A percentile compares a stretch with the other conserved stretches of the same genome.
Evolutionary conservation across 2,113 vertebrate species (phyloP).

Genomic region (Gavia stellata): DNA sequence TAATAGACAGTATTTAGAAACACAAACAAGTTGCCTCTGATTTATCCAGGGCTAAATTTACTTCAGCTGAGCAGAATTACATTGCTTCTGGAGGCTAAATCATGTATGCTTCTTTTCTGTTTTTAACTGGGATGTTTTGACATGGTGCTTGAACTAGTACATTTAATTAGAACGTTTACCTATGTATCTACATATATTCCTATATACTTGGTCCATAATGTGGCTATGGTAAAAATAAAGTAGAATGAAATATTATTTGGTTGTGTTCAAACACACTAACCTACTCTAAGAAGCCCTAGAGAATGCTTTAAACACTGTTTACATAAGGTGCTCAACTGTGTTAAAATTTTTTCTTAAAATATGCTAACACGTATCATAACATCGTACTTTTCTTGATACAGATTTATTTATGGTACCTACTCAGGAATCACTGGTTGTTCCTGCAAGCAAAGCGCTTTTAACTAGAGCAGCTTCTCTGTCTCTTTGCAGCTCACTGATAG

Average conservation of each 20-base stretch:
- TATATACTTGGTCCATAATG: background rate
- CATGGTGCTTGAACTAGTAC: background rate
- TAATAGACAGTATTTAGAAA: background rate
- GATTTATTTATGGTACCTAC: constrained; percentile 11
- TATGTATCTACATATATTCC: background rate
- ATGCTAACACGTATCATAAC: background rate
- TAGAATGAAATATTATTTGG: background rate
- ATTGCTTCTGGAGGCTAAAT: background rate
- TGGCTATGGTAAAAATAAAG: background rate
- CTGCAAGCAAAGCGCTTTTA: constrained; percentile 47
- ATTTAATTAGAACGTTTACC: background rate
- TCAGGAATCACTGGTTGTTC: constrained; percentile 28
- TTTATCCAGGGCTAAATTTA: background rate
- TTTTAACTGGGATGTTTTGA: background rate
- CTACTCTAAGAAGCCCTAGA: background rate
- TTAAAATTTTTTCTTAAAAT: constrained; percentile 19
- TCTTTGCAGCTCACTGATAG: background rate
- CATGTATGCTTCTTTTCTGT: background rate
- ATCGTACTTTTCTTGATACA: constrained; percentile 15
- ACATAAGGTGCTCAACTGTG: background rate
- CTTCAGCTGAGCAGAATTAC: background rate
- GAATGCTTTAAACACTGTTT: constrained; percentile 28
- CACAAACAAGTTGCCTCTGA: background rate
- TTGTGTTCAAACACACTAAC: background rate
- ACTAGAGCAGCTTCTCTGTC: background rate